A percentile compares a stretch with the other conserved stretches of the same genome.
phyloP scores from a whole-genome alignment of 2,113 vertebrate species.

The Channa maculata region DNA sequence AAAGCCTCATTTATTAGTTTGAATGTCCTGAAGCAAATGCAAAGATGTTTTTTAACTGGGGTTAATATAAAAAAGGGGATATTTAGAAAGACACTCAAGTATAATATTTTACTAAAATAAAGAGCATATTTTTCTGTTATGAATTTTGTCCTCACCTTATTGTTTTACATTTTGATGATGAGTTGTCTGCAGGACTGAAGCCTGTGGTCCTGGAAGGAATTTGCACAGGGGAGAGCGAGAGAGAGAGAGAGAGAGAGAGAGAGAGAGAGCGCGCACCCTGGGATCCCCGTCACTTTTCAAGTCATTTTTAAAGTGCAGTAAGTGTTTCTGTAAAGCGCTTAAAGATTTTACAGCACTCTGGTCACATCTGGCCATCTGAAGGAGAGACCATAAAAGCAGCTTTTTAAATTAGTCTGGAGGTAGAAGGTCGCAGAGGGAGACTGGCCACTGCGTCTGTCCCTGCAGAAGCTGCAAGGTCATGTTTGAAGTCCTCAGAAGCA shows the following conservation, averaged over 20 bases:
- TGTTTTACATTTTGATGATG: background rate
- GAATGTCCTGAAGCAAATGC: constrained; percentile 4
- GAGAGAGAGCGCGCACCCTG: background rate
- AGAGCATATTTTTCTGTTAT: background rate
- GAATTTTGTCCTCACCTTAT: background rate
- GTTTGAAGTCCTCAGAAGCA: constrained; percentile 32
- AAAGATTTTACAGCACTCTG: constrained; percentile 61
- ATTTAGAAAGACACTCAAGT: background rate
- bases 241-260: background rate
- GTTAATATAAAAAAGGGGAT: constrained; percentile 7
- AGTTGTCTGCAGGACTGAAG: constrained; percentile 1
- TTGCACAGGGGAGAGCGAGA: background rate
- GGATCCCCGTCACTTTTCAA: constrained; percentile 12
- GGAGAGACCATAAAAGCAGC: constrained; percentile 61
- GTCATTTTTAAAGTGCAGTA: constrained; percentile 49
- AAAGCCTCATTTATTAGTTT: constrained; percentile 1
- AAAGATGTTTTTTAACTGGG: constrained; percentile 2
- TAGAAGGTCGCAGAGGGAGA: constrained; percentile 29
- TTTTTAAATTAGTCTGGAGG: constrained; percentile 67
- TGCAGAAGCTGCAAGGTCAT: constrained; percentile 42
- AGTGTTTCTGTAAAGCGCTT: constrained; percentile 66
- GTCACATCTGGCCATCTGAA: constrained; percentile 73
- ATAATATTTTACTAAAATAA: constrained; percentile 50
- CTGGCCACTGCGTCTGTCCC: constrained; percentile 48
- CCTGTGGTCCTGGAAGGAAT: constrained; percentile 17